A percentile compares a stretch with the other conserved stretches of the same genome.
Evolutionary conservation across 2,888 invertebrate genomes (phyloP).

Genomic region (Rotaria socialis): DNA sequence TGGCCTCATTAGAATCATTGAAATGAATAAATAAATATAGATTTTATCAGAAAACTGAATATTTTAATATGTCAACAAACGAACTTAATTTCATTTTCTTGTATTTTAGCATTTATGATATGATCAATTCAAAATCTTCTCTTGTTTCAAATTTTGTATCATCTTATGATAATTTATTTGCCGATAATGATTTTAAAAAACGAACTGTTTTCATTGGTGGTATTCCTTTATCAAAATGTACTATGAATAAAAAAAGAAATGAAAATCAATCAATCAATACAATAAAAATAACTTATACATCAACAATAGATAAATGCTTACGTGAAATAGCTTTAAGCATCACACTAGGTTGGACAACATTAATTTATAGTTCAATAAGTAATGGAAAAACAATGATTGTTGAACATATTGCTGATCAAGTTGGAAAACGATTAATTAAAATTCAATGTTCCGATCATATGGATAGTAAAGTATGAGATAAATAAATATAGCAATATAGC

Average conservation of each 20-base stretch:
- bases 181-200: constrained; percentile 28
- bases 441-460: constrained; percentile 46
- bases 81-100: no score
- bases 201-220: not conserved
- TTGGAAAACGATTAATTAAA: constrained; percentile 60
- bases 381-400: constrained; percentile 86
- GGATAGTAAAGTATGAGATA: constrained; percentile 38
- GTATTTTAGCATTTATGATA: not conserved
- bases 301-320: constrained; percentile 20
- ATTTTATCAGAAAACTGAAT: no score
- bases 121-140: not conserved
- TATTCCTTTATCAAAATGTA: constrained; percentile 10
- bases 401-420: constrained; percentile 79
- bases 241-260: not conserved
- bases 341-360: not conserved
- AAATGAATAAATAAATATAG: no score
- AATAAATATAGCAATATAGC: not conserved
- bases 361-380: constrained; percentile 30
- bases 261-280: not conserved
- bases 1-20: no score
- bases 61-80: no score
- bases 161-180: not conserved
- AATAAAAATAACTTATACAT: not conserved
- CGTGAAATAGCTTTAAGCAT: not conserved
- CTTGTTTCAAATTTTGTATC: not conserved